Conservation (phyloP, 2,797 vertebrate genomes). For the Schizopygopsis malacanthus region DNA sequence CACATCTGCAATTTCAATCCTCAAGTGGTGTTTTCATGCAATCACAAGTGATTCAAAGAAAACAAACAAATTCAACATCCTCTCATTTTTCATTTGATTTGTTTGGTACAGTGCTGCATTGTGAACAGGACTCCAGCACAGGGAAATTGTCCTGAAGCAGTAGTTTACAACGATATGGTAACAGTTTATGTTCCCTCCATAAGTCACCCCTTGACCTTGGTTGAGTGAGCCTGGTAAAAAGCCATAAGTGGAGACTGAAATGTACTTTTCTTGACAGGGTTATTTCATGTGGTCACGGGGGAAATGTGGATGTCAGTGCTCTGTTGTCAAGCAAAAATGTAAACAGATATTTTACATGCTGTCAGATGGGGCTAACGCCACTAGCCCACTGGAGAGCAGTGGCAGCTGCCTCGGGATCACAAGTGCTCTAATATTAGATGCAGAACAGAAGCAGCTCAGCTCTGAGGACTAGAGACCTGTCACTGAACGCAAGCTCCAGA, state of each 20-base stretch:
- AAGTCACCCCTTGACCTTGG: slow-evolving; percentile 66
- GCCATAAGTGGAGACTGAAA: slow-evolving; percentile 71
- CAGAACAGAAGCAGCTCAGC: slow-evolving; percentile 54
- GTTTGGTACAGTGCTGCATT: background rate
- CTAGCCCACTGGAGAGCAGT: slow-evolving; percentile 52
- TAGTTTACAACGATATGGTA: slow-evolving; percentile 24
- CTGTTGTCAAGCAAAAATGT: slow-evolving; percentile 73
- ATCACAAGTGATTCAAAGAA: slow-evolving; percentile 14
- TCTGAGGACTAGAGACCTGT: slow-evolving; percentile 31
- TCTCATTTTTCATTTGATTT: background rate
- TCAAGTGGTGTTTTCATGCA: slow-evolving; percentile 2
- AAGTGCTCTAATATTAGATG: slow-evolving; percentile 60
- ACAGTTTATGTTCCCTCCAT: slow-evolving; percentile 50
- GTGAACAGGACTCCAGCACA: background rate
- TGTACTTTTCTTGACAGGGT: slow-evolving; percentile 73
- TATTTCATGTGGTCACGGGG: slow-evolving; percentile 72
- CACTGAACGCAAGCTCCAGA: slow-evolving; percentile 19
- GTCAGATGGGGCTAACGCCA: slow-evolving; percentile 66
- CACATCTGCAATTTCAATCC: background rate
- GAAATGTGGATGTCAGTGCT: slow-evolving; percentile 73
- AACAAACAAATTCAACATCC: background rate
- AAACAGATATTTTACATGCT: slow-evolving; percentile 79
- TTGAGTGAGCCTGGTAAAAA: slow-evolving; percentile 63
- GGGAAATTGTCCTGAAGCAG: slow-evolving; percentile 27
- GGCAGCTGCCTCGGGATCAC: slow-evolving; percentile 64